Base-by-base conservation (phyloP, 2,797 vertebrate genomes). In the Coreius guichenoti region DNA sequence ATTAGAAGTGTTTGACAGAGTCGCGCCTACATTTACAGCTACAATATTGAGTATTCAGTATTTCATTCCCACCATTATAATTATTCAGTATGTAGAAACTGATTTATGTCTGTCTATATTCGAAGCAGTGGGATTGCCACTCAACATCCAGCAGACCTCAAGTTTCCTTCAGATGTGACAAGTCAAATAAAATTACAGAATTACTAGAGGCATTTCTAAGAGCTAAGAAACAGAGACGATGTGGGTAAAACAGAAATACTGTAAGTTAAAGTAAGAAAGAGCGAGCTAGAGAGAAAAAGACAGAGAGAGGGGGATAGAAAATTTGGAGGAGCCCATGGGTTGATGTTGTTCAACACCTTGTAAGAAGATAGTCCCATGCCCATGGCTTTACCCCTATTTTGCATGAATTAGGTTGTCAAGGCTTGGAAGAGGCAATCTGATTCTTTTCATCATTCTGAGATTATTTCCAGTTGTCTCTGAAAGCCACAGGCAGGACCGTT, bases 391-490 rank as follows among this genome's bases (percentile, higher is more conserved):
- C 84, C 76, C 68, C 87, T 87, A 88, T 88, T 94, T 93, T 91
- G 87, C 91, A 90, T 91, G 91, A 93, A 93, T 92, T 90, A 91
- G 29, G 84, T 89, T 91, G 90, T 92, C 91, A 91, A 86, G 87
- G 87, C 84, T 83, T 74, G 77, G 89, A 89, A 89, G 87, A 88
- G 56, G 82, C 86, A 86, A 89, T 81, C 70, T 8, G 77, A 85
- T 87, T 87, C 75, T 86, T 80, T 88, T 91, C 87, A 80, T 90
- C 74, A 80, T 90, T 86, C 82, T 84, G 85, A 91, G 90, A 92
- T 93, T 91, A 93, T 90, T 91, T 90, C 86, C 65, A 43, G 88
- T 89, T 91, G 88, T 86, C 87, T 91, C 87, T 90, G 89, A 91
- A 91, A 86, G 86, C 86, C 82, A 90, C 79, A 86, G 89, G 86